Conservation (phyloP, 53 echinoderm and acorn worm genomes). For the Paelopatides confundens region DNA sequence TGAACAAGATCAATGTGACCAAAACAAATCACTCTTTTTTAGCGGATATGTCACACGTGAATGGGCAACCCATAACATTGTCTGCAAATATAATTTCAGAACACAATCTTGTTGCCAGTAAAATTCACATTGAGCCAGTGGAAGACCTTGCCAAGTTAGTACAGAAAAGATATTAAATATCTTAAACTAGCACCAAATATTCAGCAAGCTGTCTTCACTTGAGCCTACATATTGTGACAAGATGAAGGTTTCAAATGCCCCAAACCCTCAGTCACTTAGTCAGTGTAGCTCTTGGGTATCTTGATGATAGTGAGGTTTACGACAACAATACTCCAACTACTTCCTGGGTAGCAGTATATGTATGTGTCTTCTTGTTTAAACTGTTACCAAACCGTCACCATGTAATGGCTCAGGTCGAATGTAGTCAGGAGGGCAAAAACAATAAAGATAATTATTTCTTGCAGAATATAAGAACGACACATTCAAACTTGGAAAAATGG, state of each 20-base stretch:
- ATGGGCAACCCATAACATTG: conserved; percentile 53
- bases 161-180: conserved; percentile 48
- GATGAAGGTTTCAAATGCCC: conserved; percentile 66
- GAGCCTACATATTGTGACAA: conserved; percentile 71
- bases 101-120: conserved; percentile 10
- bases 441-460: too few species aligned
- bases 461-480: too few species aligned
- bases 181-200: conserved; percentile 64
- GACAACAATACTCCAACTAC: neutral
- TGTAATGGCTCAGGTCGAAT: too few species aligned
- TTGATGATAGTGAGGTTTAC: conserved; percentile 49
- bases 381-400: too few species aligned
- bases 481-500: conserved; percentile 35
- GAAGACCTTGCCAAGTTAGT: conserved; percentile 17
- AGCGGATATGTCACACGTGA: too few species aligned
- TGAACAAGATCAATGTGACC: too few species aligned
- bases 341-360: too few species aligned
- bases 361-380: too few species aligned
- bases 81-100: neutral
- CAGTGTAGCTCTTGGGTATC: conserved; percentile 31
- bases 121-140: conserved; percentile 24
- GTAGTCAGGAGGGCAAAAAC: too few species aligned
- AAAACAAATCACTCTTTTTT: too few species aligned
- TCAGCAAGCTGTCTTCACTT: conserved; percentile 16
- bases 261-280: conserved; percentile 60